Percentiles rank a stretch among this genome's conserved stretches.
These are phyloP conservation scores for Ophion obscuratus DNA, from an alignment of 2,888 invertebrate genomes.

Conservation along the genomic window DNA sequence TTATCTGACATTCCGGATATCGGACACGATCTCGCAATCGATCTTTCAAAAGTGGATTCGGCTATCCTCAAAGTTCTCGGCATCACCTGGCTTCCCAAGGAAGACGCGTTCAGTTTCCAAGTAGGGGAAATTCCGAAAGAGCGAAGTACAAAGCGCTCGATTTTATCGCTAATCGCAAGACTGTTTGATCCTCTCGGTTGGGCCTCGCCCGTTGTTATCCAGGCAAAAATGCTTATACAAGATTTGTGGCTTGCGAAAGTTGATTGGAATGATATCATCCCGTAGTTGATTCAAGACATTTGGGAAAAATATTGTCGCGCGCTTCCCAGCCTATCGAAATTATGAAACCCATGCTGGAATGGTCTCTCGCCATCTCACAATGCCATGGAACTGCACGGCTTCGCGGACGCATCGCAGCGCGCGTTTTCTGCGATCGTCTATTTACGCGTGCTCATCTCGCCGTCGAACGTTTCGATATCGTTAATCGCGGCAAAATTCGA, in stretches of 20 bases:
- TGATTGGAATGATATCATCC: too few species aligned
- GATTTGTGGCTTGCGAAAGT: neutral
- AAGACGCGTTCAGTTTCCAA: too few species aligned
- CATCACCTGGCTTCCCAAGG: too few species aligned
- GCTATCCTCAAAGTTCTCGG: too few species aligned
- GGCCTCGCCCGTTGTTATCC: slow-evolving; percentile 7
- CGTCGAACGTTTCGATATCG: too few species aligned
- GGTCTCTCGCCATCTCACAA: neutral
- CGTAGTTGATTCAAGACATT: too few species aligned
- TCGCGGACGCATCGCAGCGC: slow-evolving; percentile 55
- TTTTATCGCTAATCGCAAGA: slow-evolving; percentile 19
- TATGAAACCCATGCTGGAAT: slow-evolving; percentile 55
- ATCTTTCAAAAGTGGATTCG: too few species aligned
- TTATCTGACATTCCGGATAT: too few species aligned
- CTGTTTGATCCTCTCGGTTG: slow-evolving; percentile 15
- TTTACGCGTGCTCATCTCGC: too few species aligned
- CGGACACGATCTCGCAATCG: too few species aligned
- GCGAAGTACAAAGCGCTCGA: slow-evolving; percentile 2
- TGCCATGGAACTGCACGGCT: slow-evolving; percentile 38
- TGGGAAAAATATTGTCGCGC: slow-evolving; percentile 4
- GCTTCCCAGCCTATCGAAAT: slow-evolving; percentile 9
- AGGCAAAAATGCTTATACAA: slow-evolving; percentile 18
- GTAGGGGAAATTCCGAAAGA: too few species aligned
- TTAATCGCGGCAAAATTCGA: slow-evolving; percentile 11
- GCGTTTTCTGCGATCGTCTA: slow-evolving; percentile 44